Conservation (phyloP, 35 echinoderm and acorn worm genomes). For the Anneissia japonica region DNA sequence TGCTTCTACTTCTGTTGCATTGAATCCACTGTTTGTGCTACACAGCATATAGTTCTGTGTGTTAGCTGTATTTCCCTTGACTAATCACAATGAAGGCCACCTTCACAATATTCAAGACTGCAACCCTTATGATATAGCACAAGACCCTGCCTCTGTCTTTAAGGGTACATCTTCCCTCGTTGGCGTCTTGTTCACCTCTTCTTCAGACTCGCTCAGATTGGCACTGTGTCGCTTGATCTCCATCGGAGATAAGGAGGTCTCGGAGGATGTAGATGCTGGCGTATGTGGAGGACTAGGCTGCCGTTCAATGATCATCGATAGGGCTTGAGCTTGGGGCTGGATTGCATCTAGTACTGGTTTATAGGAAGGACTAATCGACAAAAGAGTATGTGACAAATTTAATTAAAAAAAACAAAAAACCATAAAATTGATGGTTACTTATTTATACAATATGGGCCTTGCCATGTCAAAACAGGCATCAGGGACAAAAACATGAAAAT, state of each 20-base stretch:
- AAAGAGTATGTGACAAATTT: no score
- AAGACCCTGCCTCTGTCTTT: not conserved
- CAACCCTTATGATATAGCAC: not conserved
- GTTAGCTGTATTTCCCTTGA: no score
- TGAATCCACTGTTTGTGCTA: no score
- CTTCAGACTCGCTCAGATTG: not conserved
- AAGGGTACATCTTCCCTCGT: not conserved
- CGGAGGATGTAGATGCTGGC: not conserved
- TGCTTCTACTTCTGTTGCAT: no score
- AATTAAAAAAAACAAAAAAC: no score
- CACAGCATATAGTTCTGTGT: no score
- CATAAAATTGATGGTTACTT: no score
- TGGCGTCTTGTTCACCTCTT: not conserved
- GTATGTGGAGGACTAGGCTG: not conserved
- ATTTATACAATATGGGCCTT: no score
- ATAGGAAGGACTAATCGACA: not conserved
- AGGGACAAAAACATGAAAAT: no score
- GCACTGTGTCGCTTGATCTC: not conserved
- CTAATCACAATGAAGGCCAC: no score
- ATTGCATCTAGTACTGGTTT: not conserved
- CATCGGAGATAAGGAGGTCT: not conserved
- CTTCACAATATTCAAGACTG: not conserved
- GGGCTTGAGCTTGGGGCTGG: not conserved
- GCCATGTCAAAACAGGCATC: no score
- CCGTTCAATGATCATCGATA: not conserved